These are phyloP conservation scores for Lissonota sp. DNA, from an alignment of 2,888 invertebrate genomes.

Conservation along the genomic window DNA sequence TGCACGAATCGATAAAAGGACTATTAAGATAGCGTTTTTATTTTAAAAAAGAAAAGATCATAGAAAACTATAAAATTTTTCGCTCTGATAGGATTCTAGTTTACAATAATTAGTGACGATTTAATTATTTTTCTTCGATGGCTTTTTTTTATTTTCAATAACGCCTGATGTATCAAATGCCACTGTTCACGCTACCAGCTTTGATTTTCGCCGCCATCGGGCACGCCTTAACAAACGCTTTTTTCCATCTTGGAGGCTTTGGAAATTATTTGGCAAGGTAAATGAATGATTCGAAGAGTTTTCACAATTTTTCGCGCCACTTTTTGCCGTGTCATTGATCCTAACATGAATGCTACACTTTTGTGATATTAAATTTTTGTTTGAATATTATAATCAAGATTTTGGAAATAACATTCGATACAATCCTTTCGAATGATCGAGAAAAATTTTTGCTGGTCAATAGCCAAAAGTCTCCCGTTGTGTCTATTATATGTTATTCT, in stretches of 20 bases:
- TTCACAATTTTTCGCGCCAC: no score
- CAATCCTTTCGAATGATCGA: no score
- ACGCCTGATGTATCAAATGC: conserved; percentile 41
- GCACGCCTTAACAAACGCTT: conserved; percentile 45
- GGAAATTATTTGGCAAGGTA: conserved; percentile 54
- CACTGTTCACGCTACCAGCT: conserved; percentile 45
- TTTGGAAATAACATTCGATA: no score
- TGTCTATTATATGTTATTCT: conserved; percentile 22
- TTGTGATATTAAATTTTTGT: no score
- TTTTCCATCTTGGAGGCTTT: conserved; percentile 28
- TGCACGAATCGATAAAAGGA: neutral
- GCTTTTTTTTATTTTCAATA: conserved; percentile 7
- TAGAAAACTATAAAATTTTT: neutral
- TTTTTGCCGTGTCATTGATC: no score
- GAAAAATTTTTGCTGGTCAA: neutral
- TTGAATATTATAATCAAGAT: no score
- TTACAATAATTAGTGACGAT: neutral
- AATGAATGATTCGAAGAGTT: conserved; percentile 23
- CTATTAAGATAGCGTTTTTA: neutral
- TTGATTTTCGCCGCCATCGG: conserved; percentile 42
- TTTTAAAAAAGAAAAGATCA: neutral
- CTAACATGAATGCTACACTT: no score
- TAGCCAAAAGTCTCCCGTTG: conserved; percentile 32
- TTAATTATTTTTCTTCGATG: neutral
- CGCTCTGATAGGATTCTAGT: neutral